Evolutionary conservation across 2,113 vertebrate species (phyloP), one percentile per base, ranked within the genome.

Genomic region (Ploceus nigricollis): DNA sequence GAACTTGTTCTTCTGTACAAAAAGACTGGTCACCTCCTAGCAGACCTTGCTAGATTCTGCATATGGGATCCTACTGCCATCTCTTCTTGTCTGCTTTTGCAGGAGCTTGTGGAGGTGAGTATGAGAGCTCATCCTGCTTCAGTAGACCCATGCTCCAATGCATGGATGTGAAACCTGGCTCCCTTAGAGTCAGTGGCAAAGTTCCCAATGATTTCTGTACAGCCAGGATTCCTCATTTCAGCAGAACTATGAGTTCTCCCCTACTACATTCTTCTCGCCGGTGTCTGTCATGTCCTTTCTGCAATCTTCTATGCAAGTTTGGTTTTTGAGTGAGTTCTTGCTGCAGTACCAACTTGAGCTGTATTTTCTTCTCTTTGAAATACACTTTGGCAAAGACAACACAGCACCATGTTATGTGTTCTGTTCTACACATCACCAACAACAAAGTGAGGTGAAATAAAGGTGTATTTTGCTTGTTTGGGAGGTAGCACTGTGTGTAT

Each of bases 111-210:
- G 61, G 70, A 69, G 18, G 10, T 84, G 69, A 84, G 33, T 5
- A 0, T 48, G 40, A 53, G 30, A 85, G 68, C 50, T 88, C 37
- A 33, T 77, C 53, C 19, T 51, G 30, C 75, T 68, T 68, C 33
- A 28, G 0, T 39, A 85, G 73, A 33, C 21, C 35, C 3, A 0
- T 47, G 65, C 27, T 63, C 13, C 37, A 56, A 7, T 0, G 1
- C 12, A 27, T 48, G 39, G 42, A 8, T 44, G 56, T 79, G 78
- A 90, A 87, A 72, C 17, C 44, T 85, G 73, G 25, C 70, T 71
- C 25, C 48, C 19, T 54, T 68, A 39, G 24, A 44, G 40, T n/a
- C 31, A 15, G 44, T 89, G 84, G 87, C 77, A 82, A 33, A 64
- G 53, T 65, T 90, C 66, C 85, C 75, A 42, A 1, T 65, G 28